Evolutionary conservation across 1,140 invertebrate species (phyloP).

Genomic region (Rhagoletis zephyria): DNA sequence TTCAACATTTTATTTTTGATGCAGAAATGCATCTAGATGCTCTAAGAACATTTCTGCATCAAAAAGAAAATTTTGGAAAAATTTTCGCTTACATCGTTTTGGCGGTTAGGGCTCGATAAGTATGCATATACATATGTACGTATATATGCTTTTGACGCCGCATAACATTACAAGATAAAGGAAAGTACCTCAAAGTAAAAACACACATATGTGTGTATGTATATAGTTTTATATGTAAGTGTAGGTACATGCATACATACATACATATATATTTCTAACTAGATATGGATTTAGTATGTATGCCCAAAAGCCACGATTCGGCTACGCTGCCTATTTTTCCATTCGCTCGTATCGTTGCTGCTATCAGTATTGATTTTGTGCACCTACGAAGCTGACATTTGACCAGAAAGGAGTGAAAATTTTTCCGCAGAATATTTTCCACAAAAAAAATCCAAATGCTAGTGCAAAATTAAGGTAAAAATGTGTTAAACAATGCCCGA

Average conservation of each 20-base stretch:
- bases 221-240: not conserved
- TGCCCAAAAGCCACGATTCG: not conserved
- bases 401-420: not conserved
- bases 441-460: not conserved
- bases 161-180: no score
- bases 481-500: not conserved
- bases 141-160: no score
- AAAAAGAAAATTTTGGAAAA: no score
- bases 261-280: no score
- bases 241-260: no score
- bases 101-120: no score
- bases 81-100: no score
- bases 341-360: not conserved
- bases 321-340: not conserved
- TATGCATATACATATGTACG: no score
- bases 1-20: no score
- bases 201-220: not conserved
- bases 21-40: no score
- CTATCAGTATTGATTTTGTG: conserved; percentile 37
- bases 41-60: no score
- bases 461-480: not conserved
- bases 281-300: not conserved
- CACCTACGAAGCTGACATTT: conserved; percentile 10
- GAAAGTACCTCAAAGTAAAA: no score
- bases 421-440: not conserved